Percentiles rank a stretch among this genome's conserved stretches.
phyloP scores from a whole-genome alignment of 2,888 invertebrate genomes.

The Calliscelio sp. region DNA sequence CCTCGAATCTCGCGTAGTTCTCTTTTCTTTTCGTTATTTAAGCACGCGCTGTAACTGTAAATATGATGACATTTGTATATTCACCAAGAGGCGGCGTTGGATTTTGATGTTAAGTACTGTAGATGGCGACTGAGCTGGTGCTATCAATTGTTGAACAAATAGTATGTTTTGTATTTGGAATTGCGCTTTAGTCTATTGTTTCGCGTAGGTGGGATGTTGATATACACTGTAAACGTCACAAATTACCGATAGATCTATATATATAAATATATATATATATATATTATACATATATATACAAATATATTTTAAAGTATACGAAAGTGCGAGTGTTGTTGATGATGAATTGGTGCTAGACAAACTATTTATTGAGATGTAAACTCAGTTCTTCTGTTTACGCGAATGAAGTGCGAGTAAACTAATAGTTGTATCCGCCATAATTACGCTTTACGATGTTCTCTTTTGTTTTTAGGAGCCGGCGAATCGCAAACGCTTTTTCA shows the following conservation, averaged over 20 bases:
- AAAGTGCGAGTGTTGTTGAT: conserved; percentile 1
- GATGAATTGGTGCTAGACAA: conserved; percentile 27
- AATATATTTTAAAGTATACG: conserved; percentile 32
- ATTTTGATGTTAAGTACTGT: background rate
- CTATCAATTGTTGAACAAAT: conserved; percentile 25
- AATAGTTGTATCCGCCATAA: conserved; percentile 11
- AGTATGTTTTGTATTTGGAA: conserved; percentile 35
- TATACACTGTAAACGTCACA: conserved; percentile 18
- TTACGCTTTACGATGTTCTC: conserved; percentile 2
- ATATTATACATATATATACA: too few species aligned
- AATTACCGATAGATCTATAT: conserved; percentile 23
- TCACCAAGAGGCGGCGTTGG: conserved; percentile 12
- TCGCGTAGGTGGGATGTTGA: background rate
- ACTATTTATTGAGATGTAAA: conserved; percentile 22
- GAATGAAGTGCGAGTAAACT: too few species aligned
- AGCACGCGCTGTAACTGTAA: too few species aligned
- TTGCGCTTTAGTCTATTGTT: conserved; percentile 27
- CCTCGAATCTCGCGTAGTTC: background rate
- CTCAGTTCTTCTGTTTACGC: too few species aligned
- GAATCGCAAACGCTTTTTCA: too few species aligned
- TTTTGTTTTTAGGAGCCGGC: background rate
- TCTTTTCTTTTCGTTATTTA: background rate
- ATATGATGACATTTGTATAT: conserved; percentile 37
- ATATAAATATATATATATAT: too few species aligned
- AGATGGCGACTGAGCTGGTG: conserved; percentile 28